phyloP scores from a whole-genome alignment of 2,113 vertebrate species.

The Bubo blakistoni region DNA sequence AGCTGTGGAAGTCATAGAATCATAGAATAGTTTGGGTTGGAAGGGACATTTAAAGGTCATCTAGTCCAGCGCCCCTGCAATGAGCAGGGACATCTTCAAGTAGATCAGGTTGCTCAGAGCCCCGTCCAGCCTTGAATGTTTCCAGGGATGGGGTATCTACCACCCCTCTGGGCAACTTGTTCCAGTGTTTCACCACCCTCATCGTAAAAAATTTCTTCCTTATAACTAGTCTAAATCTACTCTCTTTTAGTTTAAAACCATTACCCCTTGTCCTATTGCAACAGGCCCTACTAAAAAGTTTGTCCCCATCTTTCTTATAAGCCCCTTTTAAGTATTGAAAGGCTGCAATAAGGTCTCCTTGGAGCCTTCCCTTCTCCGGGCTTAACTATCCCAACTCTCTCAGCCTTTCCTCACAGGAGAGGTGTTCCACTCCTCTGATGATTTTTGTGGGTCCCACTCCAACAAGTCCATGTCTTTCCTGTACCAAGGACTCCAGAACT shows the following conservation, averaged over 20 bases:
- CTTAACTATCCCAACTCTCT: not conserved
- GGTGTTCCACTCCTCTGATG: not conserved
- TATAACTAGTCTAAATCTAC: not conserved
- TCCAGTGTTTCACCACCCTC: not conserved
- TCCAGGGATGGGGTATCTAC: not conserved
- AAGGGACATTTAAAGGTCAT: not conserved
- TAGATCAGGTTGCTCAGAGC: not conserved
- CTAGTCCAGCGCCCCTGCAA: not conserved
- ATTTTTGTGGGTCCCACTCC: not conserved
- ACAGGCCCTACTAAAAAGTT: no score
- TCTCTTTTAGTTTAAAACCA: no score
- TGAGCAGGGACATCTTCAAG: not conserved
- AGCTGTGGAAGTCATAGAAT: not conserved
- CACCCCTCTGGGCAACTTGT: not conserved
- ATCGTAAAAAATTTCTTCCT: not conserved
- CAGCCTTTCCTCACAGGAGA: not conserved
- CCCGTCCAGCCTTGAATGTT: not conserved
- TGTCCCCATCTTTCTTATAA: not conserved
- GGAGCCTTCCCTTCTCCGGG: not conserved
- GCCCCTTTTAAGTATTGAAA: not conserved
- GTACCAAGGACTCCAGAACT: no score
- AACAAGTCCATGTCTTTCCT: not conserved
- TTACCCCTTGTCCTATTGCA: no score
- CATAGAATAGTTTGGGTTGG: not conserved
- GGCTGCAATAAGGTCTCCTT: no score